phyloP scores from a whole-genome alignment of 2,888 invertebrate genomes.

The Drosophila ochracea region DNA sequence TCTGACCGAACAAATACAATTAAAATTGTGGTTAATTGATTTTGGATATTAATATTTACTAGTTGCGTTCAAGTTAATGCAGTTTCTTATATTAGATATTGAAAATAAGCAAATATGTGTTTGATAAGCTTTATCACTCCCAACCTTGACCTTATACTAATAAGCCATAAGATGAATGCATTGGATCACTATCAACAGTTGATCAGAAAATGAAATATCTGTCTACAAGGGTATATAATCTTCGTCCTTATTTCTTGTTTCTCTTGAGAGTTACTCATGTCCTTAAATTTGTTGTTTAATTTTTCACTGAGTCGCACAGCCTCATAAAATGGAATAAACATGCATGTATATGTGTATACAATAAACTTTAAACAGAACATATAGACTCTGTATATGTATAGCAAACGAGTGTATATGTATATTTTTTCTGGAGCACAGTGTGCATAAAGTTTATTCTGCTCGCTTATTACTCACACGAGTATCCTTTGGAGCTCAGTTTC shows the following conservation, averaged over 20 bases:
- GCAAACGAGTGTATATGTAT: not conserved
- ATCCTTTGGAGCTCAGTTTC: conserved; percentile 51
- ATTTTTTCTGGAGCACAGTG: conserved; percentile 30
- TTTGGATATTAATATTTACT: not conserved
- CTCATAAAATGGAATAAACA: conserved; percentile 31
- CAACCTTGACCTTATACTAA: not conserved
- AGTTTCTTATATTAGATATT: too few relatives aligned
- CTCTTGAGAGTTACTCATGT: not conserved
- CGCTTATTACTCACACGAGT: conserved; percentile 58
- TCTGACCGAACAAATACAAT: not conserved
- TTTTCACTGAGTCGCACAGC: conserved; percentile 13
- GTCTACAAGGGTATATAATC: not conserved
- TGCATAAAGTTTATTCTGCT: conserved; percentile 49
- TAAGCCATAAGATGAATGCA: too few relatives aligned
- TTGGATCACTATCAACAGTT: not conserved
- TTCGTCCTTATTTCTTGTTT: not conserved
- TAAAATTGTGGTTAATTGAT: not conserved
- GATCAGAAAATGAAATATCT: not conserved
- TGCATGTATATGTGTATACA: conserved; percentile 18
- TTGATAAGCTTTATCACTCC: not conserved
- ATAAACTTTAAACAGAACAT: conserved; percentile 36
- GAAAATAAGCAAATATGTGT: not conserved
- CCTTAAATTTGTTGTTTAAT: conserved; percentile 22
- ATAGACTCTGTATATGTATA: conserved; percentile 9
- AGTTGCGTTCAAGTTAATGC: not conserved